A percentile compares a stretch with the other conserved stretches of the same genome.
Evolutionary conservation across 2,888 invertebrate species (phyloP).

Genomic region (Leucophenga montana): DNA sequence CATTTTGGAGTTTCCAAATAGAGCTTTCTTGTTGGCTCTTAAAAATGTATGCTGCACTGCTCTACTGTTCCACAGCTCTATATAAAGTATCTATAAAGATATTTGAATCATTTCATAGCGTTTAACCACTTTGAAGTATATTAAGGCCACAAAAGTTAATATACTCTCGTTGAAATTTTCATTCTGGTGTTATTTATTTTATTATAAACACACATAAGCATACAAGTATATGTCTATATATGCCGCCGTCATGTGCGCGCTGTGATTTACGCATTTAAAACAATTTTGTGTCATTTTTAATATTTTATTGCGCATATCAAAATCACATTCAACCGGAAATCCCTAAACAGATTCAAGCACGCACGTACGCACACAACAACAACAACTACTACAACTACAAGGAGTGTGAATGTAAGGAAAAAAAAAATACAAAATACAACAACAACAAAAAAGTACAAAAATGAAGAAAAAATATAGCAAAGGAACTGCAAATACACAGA

Average conservation of each 20-base stretch:
- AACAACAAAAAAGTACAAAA: not conserved
- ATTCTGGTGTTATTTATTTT: not conserved
- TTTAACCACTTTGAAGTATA: too few species aligned
- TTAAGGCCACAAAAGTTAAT: too few species aligned
- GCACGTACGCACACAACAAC: constrained; percentile 32
- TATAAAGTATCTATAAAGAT: too few species aligned
- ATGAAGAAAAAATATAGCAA: too few species aligned
- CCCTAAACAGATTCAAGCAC: constrained; percentile 57
- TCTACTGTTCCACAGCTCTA: too few species aligned
- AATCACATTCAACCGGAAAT: constrained; percentile 63
- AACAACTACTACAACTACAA: not conserved
- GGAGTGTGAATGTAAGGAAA: not conserved
- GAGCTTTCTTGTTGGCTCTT: too few species aligned
- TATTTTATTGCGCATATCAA: constrained; percentile 65
- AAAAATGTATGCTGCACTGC: too few species aligned
- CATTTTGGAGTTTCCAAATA: too few species aligned
- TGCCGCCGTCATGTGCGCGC: not conserved
- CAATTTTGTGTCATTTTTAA: constrained; percentile 58
- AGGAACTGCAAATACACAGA: not conserved
- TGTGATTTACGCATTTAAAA: constrained; percentile 62
- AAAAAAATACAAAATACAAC: too few species aligned
- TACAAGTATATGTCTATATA: too few species aligned
- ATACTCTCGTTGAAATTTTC: not conserved
- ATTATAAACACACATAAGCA: not conserved
- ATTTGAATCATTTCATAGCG: too few species aligned